Evolutionary conservation across 2,113 vertebrate genomes (phyloP), one percentile per base, ranked within the genome.

Genomic region (Hemiprocne comata): DNA sequence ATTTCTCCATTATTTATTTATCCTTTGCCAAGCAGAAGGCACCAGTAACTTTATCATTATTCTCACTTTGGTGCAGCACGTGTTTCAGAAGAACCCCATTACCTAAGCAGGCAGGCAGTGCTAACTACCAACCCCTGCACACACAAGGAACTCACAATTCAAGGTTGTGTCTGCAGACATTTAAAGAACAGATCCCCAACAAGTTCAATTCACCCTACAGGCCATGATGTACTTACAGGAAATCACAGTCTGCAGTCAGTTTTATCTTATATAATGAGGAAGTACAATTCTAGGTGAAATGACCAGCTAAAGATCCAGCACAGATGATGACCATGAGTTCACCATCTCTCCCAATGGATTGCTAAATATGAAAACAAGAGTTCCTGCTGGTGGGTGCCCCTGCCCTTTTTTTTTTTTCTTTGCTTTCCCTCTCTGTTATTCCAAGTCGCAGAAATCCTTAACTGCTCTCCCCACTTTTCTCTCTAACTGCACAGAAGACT

Each of bases 241-340:
- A 48, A 64, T 46, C 7, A 33, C 11, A 81, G 46, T 11, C 53
- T 36, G 9, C 26, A 33, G 3, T 17, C 40, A 31, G 33, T 20
- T 75, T 60, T 71, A 15, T 16, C 40, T 34, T 9, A 34, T 14
- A 31, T 34, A 13, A 2, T 7, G 28, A 50, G 53, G 72, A 44
- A 0, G 9, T 9, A 40, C 2, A 8, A 44, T 15, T 65, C 17
- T 3, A 40, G 13, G 11, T 40, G 40, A 38, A 66, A 6, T 6
- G 26, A 16, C 15, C 67, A 24, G 23, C 42, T 53, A 13, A 64
- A 83, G 25, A 62, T 10, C 21, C 64, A 85, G 18, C 44, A 36
- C 13, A 73, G 34, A 24, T 11, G 4, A n/a, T 19, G 24, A 20
- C 2, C 14, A 18, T 2, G 10, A 38, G 20, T 11, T 62, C 25